These are phyloP conservation scores for Atethmia centrago DNA, from an alignment of 2,888 invertebrate genomes.

Conservation along the genomic window DNA sequence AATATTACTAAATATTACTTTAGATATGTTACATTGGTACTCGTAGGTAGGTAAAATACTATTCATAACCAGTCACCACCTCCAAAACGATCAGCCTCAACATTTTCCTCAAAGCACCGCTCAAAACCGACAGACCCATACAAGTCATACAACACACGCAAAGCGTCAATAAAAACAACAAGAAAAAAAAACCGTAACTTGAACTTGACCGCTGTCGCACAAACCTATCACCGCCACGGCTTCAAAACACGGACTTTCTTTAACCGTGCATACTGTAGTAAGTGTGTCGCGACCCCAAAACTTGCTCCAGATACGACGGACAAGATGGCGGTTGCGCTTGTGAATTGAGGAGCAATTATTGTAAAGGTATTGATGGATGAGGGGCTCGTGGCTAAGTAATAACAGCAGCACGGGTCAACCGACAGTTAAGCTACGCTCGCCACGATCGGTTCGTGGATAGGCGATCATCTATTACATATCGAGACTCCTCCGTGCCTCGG, in stretches of 20 bases:
- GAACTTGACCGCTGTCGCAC: slow-evolving; percentile 69
- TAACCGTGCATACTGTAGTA: slow-evolving; percentile 66
- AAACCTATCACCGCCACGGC: slow-evolving; percentile 47
- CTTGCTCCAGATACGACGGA: slow-evolving; percentile 75
- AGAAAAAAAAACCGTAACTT: slow-evolving; percentile 32
- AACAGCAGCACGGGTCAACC: neutral
- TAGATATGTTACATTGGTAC: neutral
- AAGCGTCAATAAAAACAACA: slow-evolving; percentile 36
- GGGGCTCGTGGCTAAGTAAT: neutral
- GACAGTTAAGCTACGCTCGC: neutral
- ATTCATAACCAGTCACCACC: neutral
- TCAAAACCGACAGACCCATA: slow-evolving; percentile 19
- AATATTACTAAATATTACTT: neutral
- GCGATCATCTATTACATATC: neutral
- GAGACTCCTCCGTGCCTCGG: neutral
- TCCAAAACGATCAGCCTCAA: neutral
- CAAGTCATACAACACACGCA: slow-evolving; percentile 23
- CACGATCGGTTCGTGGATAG: neutral
- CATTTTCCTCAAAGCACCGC: slow-evolving; percentile 6
- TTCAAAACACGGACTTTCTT: slow-evolving; percentile 79
- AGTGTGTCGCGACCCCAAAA: slow-evolving; percentile 82
- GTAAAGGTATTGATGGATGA: neutral
- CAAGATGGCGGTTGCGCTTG: slow-evolving; percentile 63
- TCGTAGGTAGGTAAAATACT: neutral
- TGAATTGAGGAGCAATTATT: slow-evolving; percentile 39